Percentiles rank a stretch among this genome's conserved stretches.
phyloP scores from a whole-genome alignment of 2,797 vertebrate species.

The Amblyraja radiata region DNA sequence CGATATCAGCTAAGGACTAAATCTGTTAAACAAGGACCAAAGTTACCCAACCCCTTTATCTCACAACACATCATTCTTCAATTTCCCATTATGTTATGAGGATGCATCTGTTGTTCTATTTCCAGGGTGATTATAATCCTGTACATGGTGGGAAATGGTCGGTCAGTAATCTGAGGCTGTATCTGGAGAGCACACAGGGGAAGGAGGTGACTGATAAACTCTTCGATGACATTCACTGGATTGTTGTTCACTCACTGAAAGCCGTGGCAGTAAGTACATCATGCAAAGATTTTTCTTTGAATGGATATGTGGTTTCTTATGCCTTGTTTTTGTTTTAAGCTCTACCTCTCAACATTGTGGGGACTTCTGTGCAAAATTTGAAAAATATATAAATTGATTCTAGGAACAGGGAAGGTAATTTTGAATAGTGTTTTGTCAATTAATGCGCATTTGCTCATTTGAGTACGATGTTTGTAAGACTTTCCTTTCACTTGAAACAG shows the following conservation, averaged over 20 bases:
- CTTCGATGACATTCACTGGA: slow-evolving; percentile 97
- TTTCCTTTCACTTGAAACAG: no score
- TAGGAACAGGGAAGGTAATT: background rate
- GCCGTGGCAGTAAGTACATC: slow-evolving; percentile 80
- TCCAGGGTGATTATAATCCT: slow-evolving; percentile 94
- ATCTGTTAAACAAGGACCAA: background rate
- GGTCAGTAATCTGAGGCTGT: slow-evolving; percentile 84
- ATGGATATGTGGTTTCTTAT: background rate
- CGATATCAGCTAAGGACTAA: background rate
- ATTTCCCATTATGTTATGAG: background rate
- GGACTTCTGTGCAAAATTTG: background rate
- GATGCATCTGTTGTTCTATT: background rate
- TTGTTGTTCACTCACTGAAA: slow-evolving; percentile 92
- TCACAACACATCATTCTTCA: background rate
- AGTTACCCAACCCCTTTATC: background rate
- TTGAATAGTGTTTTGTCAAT: background rate
- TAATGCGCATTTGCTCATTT: background rate
- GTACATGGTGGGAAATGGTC: slow-evolving; percentile 98
- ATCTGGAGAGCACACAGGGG: slow-evolving; percentile 93
- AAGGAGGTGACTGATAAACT: slow-evolving; percentile 86
- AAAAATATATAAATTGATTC: background rate
- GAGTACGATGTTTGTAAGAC: no score
- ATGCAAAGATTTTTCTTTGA: background rate
- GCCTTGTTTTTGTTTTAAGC: background rate
- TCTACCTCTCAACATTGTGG: background rate